phyloP scores from a whole-genome alignment of 2,888 invertebrate genomes.

The Omphaloscelis lunosa region DNA sequence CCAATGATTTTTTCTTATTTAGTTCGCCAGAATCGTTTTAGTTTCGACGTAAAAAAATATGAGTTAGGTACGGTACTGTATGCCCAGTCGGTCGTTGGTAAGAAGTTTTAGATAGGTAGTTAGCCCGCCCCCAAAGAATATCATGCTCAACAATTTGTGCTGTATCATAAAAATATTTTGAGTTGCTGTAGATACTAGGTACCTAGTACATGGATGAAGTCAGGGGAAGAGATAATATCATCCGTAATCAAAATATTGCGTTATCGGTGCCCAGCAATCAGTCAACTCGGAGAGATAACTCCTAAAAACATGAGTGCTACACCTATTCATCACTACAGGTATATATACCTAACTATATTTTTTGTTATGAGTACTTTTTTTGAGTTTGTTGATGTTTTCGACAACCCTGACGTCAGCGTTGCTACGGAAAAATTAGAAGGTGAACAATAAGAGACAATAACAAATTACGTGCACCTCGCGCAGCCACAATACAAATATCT shows the following conservation, averaged over 20 bases:
- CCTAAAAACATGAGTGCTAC: slow-evolving; percentile 31
- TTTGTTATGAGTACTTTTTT: slow-evolving; percentile 41
- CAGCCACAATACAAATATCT: slow-evolving; percentile 14
- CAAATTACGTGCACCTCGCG: slow-evolving; percentile 18
- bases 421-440: slow-evolving; percentile 34
- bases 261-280: slow-evolving; percentile 61
- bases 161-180: slow-evolving; percentile 19
- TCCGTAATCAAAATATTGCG: slow-evolving; percentile 44
- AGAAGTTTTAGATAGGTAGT: neutral
- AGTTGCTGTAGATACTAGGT: neutral
- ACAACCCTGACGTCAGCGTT: slow-evolving; percentile 43
- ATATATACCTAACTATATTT: slow-evolving; percentile 18
- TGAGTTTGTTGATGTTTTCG: slow-evolving; percentile 48
- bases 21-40: neutral
- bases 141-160: neutral
- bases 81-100: neutral
- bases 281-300: slow-evolving; percentile 62
- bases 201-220: slow-evolving; percentile 17
- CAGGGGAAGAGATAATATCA: slow-evolving; percentile 41
- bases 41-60: slow-evolving; percentile 10
- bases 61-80: neutral
- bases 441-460: slow-evolving; percentile 36
- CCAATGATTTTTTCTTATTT: neutral
- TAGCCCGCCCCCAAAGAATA: neutral
- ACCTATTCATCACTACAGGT: slow-evolving; percentile 20